Percentiles rank a stretch among this genome's conserved stretches.
Evolutionary conservation across 2,113 vertebrate species (phyloP).

Genomic region (Phylloscopus trochilus): DNA sequence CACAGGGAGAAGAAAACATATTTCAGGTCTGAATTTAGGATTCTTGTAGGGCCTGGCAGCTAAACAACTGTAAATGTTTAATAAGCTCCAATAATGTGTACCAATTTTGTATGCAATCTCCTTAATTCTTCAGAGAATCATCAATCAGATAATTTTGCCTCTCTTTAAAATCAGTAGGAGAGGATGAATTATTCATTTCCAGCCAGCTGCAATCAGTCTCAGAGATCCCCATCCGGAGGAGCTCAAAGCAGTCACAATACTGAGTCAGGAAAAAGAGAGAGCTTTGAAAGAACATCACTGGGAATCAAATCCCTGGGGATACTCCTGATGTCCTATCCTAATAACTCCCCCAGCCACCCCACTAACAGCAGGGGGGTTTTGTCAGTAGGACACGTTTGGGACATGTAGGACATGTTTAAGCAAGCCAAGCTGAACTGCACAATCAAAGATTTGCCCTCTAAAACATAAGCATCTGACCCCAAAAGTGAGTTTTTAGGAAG

Average conservation of each 20-base stretch:
- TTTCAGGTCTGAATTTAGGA: neutral
- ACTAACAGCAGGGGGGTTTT: too few species aligned
- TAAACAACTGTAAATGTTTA: conserved; percentile 39
- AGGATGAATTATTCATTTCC: conserved; percentile 48
- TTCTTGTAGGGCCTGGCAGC: neutral
- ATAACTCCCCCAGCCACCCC: neutral
- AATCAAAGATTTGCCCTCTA: neutral
- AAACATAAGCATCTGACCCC: neutral
- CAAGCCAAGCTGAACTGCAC: neutral
- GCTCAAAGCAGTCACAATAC: neutral
- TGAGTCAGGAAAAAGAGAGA: neutral
- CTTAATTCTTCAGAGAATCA: conserved; percentile 7
- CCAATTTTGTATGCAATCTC: conserved; percentile 11
- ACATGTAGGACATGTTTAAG: neutral
- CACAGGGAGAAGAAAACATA: neutral
- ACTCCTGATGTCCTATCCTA: neutral
- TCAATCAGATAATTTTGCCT: conserved; percentile 15
- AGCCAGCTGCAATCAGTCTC: neutral
- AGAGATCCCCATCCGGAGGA: neutral
- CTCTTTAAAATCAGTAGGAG: conserved; percentile 8
- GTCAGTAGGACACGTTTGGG: neutral
- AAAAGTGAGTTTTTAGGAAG: neutral
- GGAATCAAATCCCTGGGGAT: neutral
- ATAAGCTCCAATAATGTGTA: neutral
- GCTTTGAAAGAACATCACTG: neutral